Evolutionary conservation across 2,888 invertebrate genomes (phyloP).

Genomic region (Lottia scabra): DNA sequence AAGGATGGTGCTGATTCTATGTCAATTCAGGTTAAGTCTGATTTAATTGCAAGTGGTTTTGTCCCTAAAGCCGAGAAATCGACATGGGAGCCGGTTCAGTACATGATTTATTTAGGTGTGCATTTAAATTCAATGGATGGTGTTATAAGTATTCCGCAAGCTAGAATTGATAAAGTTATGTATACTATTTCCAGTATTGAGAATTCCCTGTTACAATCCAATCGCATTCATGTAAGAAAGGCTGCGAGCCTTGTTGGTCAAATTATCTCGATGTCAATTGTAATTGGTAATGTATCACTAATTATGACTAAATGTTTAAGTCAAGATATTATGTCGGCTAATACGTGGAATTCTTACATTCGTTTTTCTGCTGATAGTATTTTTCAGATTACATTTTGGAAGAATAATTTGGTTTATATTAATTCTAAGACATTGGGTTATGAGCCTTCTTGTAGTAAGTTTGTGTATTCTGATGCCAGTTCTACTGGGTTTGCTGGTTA

Average conservation of each 20-base stretch:
- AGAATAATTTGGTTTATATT: slow-evolving; percentile 3
- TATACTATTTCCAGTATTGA: background rate
- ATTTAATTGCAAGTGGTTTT: no score
- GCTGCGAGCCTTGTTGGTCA: background rate
- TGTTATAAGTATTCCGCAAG: background rate
- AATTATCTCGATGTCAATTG: slow-evolving; percentile 28
- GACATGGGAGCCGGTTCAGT: background rate
- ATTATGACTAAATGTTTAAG: slow-evolving; percentile 25
- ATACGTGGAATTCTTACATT: slow-evolving; percentile 20
- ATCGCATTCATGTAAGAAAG: background rate
- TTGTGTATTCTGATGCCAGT: background rate
- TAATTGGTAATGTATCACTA: slow-evolving; percentile 24
- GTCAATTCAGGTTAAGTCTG: no score
- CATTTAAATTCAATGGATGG: background rate
- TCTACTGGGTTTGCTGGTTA: background rate
- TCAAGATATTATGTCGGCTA: slow-evolving; percentile 16
- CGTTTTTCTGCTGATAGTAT: background rate
- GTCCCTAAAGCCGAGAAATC: background rate
- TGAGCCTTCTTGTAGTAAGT: no score
- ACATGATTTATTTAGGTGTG: background rate
- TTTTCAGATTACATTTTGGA: slow-evolving; percentile 18
- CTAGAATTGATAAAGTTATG: background rate
- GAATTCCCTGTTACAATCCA: background rate
- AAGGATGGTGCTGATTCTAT: no score
- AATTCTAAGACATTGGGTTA: slow-evolving; percentile 18